These are phyloP conservation scores for Sterna hirundo DNA, from an alignment of 2,113 vertebrate genomes.

Conservation along the genomic window DNA sequence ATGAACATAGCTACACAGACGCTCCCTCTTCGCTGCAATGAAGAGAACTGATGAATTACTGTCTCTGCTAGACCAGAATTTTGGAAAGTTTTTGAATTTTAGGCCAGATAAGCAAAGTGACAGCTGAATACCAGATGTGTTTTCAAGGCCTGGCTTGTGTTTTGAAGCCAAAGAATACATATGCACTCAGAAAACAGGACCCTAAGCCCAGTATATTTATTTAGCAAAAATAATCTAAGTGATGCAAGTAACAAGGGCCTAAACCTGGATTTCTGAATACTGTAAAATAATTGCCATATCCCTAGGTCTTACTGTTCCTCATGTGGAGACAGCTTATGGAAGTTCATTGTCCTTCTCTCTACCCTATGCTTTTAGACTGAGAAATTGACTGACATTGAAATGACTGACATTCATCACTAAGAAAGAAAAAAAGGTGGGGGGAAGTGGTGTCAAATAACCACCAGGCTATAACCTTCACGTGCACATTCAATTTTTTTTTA, in stretches of 20 bases:
- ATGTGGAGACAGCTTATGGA: background rate
- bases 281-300: background rate
- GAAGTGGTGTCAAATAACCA: background rate
- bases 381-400: no score
- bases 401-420: background rate
- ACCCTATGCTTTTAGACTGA: background rate
- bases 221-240: background rate
- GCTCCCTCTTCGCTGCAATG: background rate
- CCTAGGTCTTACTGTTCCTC: background rate
- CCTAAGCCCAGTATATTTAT: background rate
- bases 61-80: background rate
- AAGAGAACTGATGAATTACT: background rate
- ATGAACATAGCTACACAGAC: background rate
- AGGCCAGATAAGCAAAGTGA: background rate
- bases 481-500: fast-evolving
- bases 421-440: background rate
- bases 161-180: background rate
- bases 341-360: background rate
- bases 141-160: background rate
- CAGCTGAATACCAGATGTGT: background rate
- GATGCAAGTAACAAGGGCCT: background rate
- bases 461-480: background rate
- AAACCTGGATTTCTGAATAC: background rate
- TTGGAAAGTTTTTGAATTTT: background rate
- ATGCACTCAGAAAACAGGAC: background rate